Evolutionary conservation across 2,113 vertebrate species (phyloP), one percentile per base, ranked within the genome.

Genomic region (Myocastor coypus): DNA sequence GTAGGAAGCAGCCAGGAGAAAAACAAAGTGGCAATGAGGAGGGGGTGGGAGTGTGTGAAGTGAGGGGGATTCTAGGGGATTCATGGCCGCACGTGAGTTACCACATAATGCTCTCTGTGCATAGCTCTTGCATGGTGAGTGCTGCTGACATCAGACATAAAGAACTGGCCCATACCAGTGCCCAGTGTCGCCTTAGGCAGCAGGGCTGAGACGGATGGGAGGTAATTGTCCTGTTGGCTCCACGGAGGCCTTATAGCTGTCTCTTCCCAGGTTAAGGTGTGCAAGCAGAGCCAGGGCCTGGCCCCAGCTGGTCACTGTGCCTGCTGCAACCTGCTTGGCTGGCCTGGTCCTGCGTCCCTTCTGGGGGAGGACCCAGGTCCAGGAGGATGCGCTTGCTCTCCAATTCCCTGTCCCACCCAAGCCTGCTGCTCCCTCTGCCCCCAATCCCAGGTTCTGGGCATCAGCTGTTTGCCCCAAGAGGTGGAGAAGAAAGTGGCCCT

Each of bases 391-490:
- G 24, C 75, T 50, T 0, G 24, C 75, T 50, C 28, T 50, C 28
- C 75, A 16, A 17, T 30, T 8, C 26, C 42, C 42, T 28, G 71
- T 75, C 71, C 40, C 9, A n/a, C 68, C 68, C 68, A 69, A 69
- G 34, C 34, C 16, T n/a, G 68, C 34, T n/a, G 68, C 66, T 37
- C 69, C 19, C 69, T 32, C n/a, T 19, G 2, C 11, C 28, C 42
- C 28, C 42, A 19, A 2, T 30, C 46, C 32, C 1, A 9, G 77
- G 50, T n/a, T 9, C 77, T 32, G 4, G 50, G 50, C 19, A 19
- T 6, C 34, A 52, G 89, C 83, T 94, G 24, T 64, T 81, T 84
- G 13, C 30, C 55, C 66, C 83, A 71, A 64, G 96, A 80, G 86
- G 84, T n/a, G 86, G 83, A 22, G 89, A 78, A 87, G 93, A 57